Evolutionary conservation across 2,797 vertebrate genomes (phyloP), one percentile per base, ranked within the genome.

Genomic region (Simalia tracyae): DNA sequence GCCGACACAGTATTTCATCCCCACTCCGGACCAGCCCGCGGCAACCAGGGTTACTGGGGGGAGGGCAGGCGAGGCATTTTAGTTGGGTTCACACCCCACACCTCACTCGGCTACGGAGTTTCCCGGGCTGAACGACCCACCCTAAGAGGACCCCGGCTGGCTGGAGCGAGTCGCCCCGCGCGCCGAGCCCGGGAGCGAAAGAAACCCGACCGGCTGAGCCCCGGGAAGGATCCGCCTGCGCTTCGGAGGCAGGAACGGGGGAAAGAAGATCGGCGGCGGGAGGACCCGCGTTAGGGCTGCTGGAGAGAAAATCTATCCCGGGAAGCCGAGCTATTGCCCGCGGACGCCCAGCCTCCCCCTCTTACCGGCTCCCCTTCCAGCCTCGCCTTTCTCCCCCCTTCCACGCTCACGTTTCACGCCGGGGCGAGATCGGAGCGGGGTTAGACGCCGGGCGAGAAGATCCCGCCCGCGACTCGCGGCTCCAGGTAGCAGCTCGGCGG

Each of bases 231-330:
- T 42, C 17, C 0, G 2, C 3, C 14, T 0, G 28, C 10, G 2
- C 3, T 19, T 2, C 3, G 26, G 7, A 56, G 3, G n/a, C 9
- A 3, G 14, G 17, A 36, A 14, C 3, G 3, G 3, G 19, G 22
- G 12, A 5, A n/a, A 26, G 17, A 46, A 4, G 22, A 19, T 2
- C 4, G 28, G 14, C 1, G 2, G 9, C 2, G 1, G n/a, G 46
- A 54, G 87, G 1, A 76, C 17, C 36, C 36, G 0, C 4, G 0
- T 76, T 42, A 9, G 4, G 42, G 36, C 9, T 22, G 8, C 8
- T 4, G 36, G 17, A 2, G 42, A 14, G 4, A 31, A 15, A 22
- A 42, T 8, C 36, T 76, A 22, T 6, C 72, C 36, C 0, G 36
- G 68, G 31, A 76, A 17, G 42, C 1, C 6, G 68, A 76, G 72